Percentiles rank a stretch among this genome's conserved stretches.
These are phyloP conservation scores for Eristalinus sepulchralis DNA, from an alignment of 2,888 invertebrate genomes.

Conservation along the genomic window DNA sequence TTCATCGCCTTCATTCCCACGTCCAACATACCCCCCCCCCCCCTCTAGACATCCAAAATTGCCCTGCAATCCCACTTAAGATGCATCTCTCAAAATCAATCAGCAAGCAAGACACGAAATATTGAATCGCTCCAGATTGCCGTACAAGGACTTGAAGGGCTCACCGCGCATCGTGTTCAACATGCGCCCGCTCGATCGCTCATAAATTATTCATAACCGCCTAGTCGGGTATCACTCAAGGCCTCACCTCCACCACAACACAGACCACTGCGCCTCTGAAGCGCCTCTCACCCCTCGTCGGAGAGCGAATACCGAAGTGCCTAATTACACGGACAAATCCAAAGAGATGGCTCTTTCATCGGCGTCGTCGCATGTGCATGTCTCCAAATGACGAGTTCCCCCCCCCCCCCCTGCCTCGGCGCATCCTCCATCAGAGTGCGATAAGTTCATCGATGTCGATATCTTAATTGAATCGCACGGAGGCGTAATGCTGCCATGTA, in stretches of 20 bases:
- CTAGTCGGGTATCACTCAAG: not conserved
- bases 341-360: constrained; percentile 8
- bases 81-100: constrained; percentile 16
- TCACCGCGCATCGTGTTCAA: constrained; percentile 34
- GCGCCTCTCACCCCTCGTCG: constrained; percentile 31
- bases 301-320: constrained; percentile 52
- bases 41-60: too few species aligned
- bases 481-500: constrained; percentile 70
- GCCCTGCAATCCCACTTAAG: constrained; percentile 2
- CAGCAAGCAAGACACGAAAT: constrained; percentile 12
- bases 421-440: constrained; percentile 8
- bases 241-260: not conserved
- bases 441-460: constrained; percentile 69
- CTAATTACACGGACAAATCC: constrained; percentile 66
- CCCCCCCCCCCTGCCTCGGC: not conserved
- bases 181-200: constrained; percentile 41
- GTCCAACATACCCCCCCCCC: not conserved
- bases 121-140: constrained; percentile 29
- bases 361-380: not conserved
- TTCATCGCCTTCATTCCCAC: not conserved
- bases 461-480: constrained; percentile 71
- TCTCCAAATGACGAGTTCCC: constrained; percentile 2
- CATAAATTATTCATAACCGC: constrained; percentile 67
- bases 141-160: constrained; percentile 35
- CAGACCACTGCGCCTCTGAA: too few species aligned